Evolutionary conservation across 2,888 invertebrate genomes (phyloP).

Genomic region (Drosophila mimica): DNA sequence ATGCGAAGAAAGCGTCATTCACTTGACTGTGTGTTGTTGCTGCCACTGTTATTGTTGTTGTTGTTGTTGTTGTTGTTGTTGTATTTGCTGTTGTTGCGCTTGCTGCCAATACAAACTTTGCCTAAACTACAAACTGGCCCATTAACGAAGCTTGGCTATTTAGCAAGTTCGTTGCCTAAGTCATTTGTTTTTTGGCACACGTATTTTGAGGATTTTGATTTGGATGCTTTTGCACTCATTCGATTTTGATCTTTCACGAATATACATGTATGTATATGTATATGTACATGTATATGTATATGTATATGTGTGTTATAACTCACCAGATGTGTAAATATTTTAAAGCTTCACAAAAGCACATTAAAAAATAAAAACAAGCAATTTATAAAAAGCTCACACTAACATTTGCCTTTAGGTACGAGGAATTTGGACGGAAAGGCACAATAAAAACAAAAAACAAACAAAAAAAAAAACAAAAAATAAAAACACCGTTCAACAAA

Average conservation of each 20-base stretch:
- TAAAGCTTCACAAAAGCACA: constrained; percentile 5
- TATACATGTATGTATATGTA: background rate
- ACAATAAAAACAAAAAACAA: background rate
- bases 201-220: constrained; percentile 6
- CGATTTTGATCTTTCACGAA: constrained; percentile 4
- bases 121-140: constrained; percentile 9
- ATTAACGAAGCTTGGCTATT: constrained; percentile 23
- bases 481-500: background rate
- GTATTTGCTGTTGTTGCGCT: constrained; percentile 18
- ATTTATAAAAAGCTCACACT: background rate
- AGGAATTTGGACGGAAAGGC: constrained; percentile 7
- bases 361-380: constrained; percentile 1
- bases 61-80: constrained; percentile 11
- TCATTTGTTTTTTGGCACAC: constrained; percentile 52
- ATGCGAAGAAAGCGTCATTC: constrained; percentile 49
- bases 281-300: background rate
- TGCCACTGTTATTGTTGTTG: constrained; percentile 18
- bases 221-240: background rate
- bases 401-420: background rate
- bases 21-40: constrained; percentile 13
- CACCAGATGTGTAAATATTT: background rate
- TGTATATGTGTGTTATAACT: background rate
- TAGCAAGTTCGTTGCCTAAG: constrained; percentile 65
- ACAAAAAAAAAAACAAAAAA: background rate
- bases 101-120: constrained; percentile 30